phyloP scores from a whole-genome alignment of 2,797 vertebrate genomes.

The Mus minutoides region DNA sequence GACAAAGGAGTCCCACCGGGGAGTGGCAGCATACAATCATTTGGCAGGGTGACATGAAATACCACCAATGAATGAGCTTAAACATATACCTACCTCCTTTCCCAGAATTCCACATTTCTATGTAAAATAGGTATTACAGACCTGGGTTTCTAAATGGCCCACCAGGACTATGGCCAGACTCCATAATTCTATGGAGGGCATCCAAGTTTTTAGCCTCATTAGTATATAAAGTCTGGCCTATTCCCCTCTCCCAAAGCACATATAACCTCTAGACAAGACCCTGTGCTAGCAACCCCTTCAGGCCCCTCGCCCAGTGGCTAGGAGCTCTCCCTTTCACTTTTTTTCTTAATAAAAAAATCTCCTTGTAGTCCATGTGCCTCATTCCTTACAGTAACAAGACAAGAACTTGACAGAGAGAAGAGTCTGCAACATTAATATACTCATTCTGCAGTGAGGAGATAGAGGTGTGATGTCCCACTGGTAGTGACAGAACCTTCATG shows the following conservation, averaged over 20 bases:
- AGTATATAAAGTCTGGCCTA: background rate
- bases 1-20: background rate
- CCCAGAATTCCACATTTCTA: background rate
- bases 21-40: background rate
- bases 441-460: conserved; percentile 9
- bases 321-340: background rate
- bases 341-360: conserved; percentile 17
- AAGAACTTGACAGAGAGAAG: background rate
- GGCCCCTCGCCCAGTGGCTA: background rate
- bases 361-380: background rate
- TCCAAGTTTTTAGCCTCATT: background rate
- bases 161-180: background rate
- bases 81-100: background rate
- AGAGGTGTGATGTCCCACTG: background rate
- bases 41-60: background rate
- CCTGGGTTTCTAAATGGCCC: background rate
- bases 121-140: background rate
- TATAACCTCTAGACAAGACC: background rate
- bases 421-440: background rate
- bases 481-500: background rate
- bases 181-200: background rate
- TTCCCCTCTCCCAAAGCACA: background rate
- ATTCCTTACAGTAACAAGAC: background rate
- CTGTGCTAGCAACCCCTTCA: background rate
- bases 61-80: background rate